Base-by-base conservation (phyloP, 2,113 vertebrate genomes). In the Cromileptes altivelis region DNA sequence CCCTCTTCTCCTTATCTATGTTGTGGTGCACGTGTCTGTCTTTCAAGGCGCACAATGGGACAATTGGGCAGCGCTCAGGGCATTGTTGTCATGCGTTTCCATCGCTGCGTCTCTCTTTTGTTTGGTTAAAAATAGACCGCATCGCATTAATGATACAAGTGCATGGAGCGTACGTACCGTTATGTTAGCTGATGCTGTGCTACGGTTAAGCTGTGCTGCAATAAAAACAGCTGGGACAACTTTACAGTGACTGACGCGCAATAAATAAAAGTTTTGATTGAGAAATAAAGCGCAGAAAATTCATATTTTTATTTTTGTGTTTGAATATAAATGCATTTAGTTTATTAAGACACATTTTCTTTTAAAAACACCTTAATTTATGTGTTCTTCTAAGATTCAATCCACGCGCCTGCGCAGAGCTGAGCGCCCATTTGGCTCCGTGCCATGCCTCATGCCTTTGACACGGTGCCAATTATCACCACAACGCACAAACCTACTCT, bases 1-100 rank as follows among this genome's bases (percentile, higher is more conserved):
- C 76, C 18, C 73, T 70, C 37, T 69, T 50, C 69, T 88, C 69
- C 78, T 74, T 78, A 87, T 87, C 78, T 82, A 45, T 90, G 88
- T 88, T 87, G 69, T 76, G 73, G 56, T 85, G 86, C 95, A 95
- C 93, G 93, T 94, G 95, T 93, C 93, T 70, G 76, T 81, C 88
- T 92, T 82, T 89, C 88, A 91, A 88, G 72, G 52, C 61, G 70
- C 89, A 94, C 93, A 94, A 94, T 93, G 71, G 91, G 65, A 62
- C 78, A 88, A 68, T 63, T 68, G 87, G 80, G 65, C 75, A 76
- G 47, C 60, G 65, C 81, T 89, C 78, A 25, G 67, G 71, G 75
- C 89, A 89, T 93, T 94, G 91, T 91, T 86, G 73, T 69, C 27
- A 18, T 85, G 87, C 85, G 78, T 80, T 88, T 92, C 62, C 80